These are phyloP conservation scores for Epinotia nisella DNA, from an alignment of 2,888 invertebrate genomes.

Conservation along the genomic window DNA sequence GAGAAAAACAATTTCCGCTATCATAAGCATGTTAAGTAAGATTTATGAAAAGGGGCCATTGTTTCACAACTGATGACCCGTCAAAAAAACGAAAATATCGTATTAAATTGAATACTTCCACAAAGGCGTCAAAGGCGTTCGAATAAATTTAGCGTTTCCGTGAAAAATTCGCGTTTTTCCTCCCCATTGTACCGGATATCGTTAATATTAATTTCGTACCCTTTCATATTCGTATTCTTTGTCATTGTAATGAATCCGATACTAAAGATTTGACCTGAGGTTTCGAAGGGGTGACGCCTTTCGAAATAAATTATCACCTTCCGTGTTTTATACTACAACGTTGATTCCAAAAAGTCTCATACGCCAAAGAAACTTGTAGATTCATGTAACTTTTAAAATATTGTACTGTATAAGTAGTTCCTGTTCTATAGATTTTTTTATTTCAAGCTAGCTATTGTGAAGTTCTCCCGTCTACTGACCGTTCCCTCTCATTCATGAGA, in stretches of 20 bases:
- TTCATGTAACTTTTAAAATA: neutral
- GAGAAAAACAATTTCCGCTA: constrained; percentile 2
- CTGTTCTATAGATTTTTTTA: neutral
- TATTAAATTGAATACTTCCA: constrained; percentile 76
- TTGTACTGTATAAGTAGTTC: neutral
- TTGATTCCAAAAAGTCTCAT: neutral
- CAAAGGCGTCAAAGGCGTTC: constrained; percentile 80
- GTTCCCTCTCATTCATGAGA: no score
- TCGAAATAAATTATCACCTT: constrained; percentile 36
- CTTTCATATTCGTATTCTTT: constrained; percentile 78
- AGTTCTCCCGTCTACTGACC: no score
- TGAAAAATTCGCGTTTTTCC: constrained; percentile 69
- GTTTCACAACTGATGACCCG: constrained; percentile 39
- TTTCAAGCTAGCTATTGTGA: neutral
- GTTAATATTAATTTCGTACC: constrained; percentile 84
- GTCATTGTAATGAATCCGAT: constrained; percentile 76
- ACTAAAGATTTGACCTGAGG: constrained; percentile 48
- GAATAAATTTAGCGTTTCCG: constrained; percentile 70
- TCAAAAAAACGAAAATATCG: constrained; percentile 51
- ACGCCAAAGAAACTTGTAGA: neutral
- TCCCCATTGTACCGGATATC: constrained; percentile 80
- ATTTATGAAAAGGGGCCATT: constrained; percentile 15
- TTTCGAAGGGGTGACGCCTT: constrained; percentile 28
- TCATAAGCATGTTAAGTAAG: constrained; percentile 1
- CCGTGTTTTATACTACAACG: neutral